Conservation (phyloP, 2,888 invertebrate genomes). For the Idaea dimidiata region DNA sequence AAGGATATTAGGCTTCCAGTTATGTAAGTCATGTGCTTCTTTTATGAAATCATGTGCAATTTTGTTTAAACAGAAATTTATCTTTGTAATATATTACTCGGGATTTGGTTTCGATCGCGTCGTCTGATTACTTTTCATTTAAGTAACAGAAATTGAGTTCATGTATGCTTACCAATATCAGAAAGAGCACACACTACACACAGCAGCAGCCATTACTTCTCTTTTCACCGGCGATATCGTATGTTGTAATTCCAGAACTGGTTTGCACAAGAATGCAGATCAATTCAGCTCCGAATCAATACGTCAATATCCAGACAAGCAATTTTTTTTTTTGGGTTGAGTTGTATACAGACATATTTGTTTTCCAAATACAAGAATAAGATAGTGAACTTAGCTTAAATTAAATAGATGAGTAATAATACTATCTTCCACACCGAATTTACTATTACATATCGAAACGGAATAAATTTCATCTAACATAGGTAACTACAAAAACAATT, state of each 20-base stretch:
- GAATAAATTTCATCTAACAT: conserved; percentile 20
- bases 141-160: neutral
- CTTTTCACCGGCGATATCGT: neutral
- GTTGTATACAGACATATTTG: neutral
- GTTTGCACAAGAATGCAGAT: conserved; percentile 10
- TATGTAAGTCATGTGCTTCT: conserved; percentile 4
- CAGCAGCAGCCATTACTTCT: neutral
- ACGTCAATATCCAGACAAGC: neutral
- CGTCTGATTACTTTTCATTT: neutral
- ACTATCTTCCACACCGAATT: neutral
- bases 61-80: neutral
- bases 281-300: neutral
- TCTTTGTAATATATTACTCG: neutral
- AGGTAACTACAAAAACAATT: conserved; percentile 23
- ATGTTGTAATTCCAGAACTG: conserved; percentile 1
- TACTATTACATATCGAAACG: conserved; percentile 26
- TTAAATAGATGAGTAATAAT: neutral
- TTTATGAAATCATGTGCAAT: neutral
- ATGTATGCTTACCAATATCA: neutral
- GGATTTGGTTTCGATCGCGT: neutral
- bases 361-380: neutral
- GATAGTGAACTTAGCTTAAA: too few relatives aligned
- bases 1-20: conserved; percentile 16
- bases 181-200: neutral
- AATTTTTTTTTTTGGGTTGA: neutral